These are phyloP conservation scores for Malthinus seriepunctatus DNA, from an alignment of 2,888 invertebrate genomes.

Conservation along the genomic window DNA sequence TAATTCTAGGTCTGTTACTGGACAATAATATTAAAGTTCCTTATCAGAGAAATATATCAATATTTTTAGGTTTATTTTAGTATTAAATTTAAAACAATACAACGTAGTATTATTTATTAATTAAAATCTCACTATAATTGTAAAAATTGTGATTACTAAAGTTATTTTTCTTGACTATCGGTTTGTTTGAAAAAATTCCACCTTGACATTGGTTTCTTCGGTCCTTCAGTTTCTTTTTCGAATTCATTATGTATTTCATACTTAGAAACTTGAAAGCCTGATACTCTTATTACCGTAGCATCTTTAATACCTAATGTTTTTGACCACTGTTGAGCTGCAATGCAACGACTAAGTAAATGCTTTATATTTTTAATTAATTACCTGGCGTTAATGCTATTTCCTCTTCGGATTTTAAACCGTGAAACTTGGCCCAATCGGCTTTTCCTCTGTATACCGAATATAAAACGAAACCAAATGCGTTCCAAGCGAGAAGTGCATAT, in stretches of 20 bases:
- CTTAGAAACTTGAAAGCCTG: slow-evolving; percentile 54
- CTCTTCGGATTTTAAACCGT: slow-evolving; percentile 66
- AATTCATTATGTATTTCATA: slow-evolving; percentile 42
- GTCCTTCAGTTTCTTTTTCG: slow-evolving; percentile 1
- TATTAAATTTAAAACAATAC: too few species aligned
- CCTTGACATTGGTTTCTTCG: not conserved
- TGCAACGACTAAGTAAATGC: slow-evolving; percentile 4
- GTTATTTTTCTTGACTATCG: not conserved
- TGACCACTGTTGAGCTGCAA: slow-evolving; percentile 61
- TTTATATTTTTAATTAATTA: slow-evolving; percentile 41
- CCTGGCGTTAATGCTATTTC: slow-evolving; percentile 63
- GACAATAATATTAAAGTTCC: slow-evolving; percentile 32
- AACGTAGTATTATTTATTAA: too few species aligned
- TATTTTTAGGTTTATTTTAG: slow-evolving; percentile 13
- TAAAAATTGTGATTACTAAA: slow-evolving; percentile 21
- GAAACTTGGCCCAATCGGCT: slow-evolving; percentile 68
- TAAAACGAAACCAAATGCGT: slow-evolving; percentile 68
- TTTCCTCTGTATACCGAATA: slow-evolving; percentile 65
- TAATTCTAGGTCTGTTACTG: slow-evolving; percentile 52
- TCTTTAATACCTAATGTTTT: slow-evolving; percentile 61
- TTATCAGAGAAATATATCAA: not conserved
- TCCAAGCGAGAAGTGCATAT: slow-evolving; percentile 72
- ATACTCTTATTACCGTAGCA: slow-evolving; percentile 60
- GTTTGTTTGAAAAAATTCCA: too few species aligned
- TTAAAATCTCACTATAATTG: not conserved